These are phyloP conservation scores for Hemiprocne comata DNA, from an alignment of 2,113 vertebrate species.

Conservation along the genomic window DNA sequence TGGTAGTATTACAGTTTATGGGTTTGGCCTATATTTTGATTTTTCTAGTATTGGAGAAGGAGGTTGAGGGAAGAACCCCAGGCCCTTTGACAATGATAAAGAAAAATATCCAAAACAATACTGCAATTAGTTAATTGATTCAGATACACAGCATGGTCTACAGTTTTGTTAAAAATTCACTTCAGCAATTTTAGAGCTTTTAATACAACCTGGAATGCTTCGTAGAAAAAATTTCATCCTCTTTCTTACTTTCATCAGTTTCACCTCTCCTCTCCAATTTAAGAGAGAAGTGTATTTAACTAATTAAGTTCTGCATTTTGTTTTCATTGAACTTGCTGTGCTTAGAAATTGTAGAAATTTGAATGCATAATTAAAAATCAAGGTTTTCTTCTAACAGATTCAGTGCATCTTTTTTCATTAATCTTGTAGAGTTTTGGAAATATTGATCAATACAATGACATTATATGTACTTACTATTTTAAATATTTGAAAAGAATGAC, in stretches of 20 bases:
- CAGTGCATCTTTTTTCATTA: not conserved
- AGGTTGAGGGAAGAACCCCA: not conserved
- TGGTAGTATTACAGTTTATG: not conserved
- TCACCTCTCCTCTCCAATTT: not conserved
- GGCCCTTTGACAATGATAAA: not conserved
- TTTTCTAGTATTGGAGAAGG: not conserved
- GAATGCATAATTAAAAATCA: not conserved
- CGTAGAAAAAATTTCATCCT: rapidly evolving
- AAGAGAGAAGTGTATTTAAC: not conserved
- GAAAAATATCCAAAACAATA: not conserved
- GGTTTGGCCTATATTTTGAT: not conserved
- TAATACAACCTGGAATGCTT: not conserved
- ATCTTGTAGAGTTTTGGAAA: not conserved
- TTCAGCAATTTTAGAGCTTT: not conserved
- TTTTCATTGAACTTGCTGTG: not conserved
- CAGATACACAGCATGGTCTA: not conserved
- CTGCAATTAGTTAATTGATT: not conserved
- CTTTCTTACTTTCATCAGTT: not conserved
- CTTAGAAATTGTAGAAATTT: not conserved
- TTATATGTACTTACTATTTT: not conserved
- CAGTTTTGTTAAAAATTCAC: not conserved
- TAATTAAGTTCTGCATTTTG: not conserved
- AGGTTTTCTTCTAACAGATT: not conserved
- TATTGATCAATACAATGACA: not conserved
- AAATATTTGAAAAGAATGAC: not conserved